These are phyloP conservation scores for Boloria selene DNA, from an alignment of 2,888 invertebrate genomes.

Conservation along the genomic window DNA sequence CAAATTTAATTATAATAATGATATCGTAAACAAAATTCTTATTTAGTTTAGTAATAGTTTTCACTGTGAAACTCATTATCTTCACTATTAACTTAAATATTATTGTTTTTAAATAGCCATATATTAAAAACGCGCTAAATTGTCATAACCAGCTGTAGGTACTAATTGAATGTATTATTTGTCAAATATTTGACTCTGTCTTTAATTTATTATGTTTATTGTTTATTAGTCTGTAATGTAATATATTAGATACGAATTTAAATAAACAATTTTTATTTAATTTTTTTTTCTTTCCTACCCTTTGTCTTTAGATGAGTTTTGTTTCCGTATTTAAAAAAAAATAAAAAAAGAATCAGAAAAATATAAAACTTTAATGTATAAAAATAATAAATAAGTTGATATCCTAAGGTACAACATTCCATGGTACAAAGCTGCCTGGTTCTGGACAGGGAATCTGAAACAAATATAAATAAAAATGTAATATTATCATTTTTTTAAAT, in stretches of 20 bases:
- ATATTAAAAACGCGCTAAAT: no score
- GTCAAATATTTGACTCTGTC: conserved; percentile 31
- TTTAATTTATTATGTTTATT: conserved; percentile 44
- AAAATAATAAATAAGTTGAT: conserved; percentile 24
- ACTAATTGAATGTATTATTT: conserved; percentile 24
- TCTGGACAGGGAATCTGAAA: conserved; percentile 82
- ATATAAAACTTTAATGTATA: background rate
- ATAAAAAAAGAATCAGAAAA: no score
- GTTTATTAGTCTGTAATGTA: conserved; percentile 60
- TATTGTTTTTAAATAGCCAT: no score
- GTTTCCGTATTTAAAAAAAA: background rate
- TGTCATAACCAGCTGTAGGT: background rate
- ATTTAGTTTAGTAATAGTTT: no score
- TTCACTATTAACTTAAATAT: no score
- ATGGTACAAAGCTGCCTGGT: conserved; percentile 82
- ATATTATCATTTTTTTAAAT: background rate
- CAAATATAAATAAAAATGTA: conserved; percentile 4
- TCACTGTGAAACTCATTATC: no score
- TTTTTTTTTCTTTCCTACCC: conserved; percentile 44
- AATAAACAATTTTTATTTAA: conserved; percentile 61
- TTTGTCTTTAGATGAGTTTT: background rate
- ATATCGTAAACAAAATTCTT: no score
- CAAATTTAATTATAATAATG: no score
- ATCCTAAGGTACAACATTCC: conserved; percentile 84
- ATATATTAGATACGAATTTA: conserved; percentile 69